Conservation (phyloP, 2,113 vertebrate genomes). For the Charina bottae region DNA sequence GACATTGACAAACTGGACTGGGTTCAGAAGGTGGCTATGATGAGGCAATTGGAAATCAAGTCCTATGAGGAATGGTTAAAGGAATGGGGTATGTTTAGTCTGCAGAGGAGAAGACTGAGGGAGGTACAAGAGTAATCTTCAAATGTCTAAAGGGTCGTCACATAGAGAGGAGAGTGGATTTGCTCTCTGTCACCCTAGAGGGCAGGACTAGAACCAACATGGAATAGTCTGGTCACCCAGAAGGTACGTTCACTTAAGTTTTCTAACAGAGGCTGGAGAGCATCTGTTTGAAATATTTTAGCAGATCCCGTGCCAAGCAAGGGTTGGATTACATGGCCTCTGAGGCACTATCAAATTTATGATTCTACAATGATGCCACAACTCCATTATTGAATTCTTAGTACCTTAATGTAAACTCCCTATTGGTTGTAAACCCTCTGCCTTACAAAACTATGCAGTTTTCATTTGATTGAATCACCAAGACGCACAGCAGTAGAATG, state of each 20-base stretch:
- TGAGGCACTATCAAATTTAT: background rate
- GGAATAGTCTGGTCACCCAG: no score
- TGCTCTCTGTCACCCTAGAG: no score
- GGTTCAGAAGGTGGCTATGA: no score
- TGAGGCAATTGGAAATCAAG: no score
- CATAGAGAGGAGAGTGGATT: no score
- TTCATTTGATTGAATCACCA: background rate
- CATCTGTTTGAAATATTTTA: background rate
- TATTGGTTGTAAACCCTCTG: background rate
- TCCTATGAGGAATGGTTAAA: no score
- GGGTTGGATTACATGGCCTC: background rate
- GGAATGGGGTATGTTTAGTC: no score
- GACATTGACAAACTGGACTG: no score
- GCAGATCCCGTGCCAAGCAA: background rate
- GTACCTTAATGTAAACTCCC: background rate
- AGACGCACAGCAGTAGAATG: slow-evolving; percentile 91
- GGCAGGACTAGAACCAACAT: no score
- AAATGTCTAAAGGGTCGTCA: no score
- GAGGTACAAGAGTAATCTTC: no score
- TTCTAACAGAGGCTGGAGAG: background rate
- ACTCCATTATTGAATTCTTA: background rate
- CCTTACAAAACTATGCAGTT: background rate
- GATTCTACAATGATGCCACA: background rate
- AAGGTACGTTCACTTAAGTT: background rate
- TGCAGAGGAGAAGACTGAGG: no score